Base-by-base conservation (phyloP, 2,888 invertebrate genomes). In the Euphydryas editha region DNA sequence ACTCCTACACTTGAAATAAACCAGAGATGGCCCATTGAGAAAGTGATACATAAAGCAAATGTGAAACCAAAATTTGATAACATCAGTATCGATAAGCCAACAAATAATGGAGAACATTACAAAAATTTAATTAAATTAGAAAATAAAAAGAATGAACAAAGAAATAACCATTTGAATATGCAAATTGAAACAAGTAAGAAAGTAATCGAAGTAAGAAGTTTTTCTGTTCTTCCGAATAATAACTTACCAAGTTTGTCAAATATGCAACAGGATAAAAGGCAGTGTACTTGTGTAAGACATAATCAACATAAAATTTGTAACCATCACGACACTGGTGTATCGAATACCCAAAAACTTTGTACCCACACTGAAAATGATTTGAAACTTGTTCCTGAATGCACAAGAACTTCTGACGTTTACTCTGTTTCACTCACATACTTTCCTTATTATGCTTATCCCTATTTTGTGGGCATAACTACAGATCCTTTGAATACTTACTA, bases 141-240 rank as follows among this genome's bases (percentile, higher is more conserved):
- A 20, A 21, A 51, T 60, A 65, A 71, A 62, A 59, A 42, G 39
- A 39, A 46, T 56, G 36, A 17, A n/a, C 58, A 62, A 5, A 49
- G 68, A 37, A 51, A 59, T 37, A 46, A 54, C 30, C 65, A 44
- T 54, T 24, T 62, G 58, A 60, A 66, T 65, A 72, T 20, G 71
- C 21, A 51, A 24, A 0, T 71, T 66, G 59, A 67, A 59, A 64
- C 70, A 39, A 74, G 76, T 63, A 72, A 78, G 58, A 89, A 88
- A 81, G 72, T 82, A 61, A 71, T 89, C 18, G 87, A 80, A 60
- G 75, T 87, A 30, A 82, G 88, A 76, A 90, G 88, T 76, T 80
- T 89, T n/a, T 64, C 55, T 10, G 36, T n/a, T 8, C 10, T 20
- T 42, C 55, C 57, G 46, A 21, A 58, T 60, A 55, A 59, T 8